Base-by-base conservation (phyloP, 2,113 vertebrate species). In the Paedocypris sp. region DNA sequence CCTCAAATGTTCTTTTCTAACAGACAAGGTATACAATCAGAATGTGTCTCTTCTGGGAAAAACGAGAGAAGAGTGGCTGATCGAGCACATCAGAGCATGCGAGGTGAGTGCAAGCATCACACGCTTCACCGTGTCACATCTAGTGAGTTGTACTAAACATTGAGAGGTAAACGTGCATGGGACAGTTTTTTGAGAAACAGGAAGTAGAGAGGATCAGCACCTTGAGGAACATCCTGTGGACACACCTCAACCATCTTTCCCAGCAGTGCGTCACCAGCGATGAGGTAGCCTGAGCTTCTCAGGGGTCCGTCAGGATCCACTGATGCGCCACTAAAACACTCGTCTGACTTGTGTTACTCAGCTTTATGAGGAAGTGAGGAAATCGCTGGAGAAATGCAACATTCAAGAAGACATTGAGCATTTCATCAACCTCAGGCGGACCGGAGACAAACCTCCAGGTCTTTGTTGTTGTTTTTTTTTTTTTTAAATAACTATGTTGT, bases 341-440 rank as follows among this genome's bases (percentile, higher is more conserved):
- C 3, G 3, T 5, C 33, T 22, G 12, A 38, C 8, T 4, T 60
- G 15, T 61, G 1, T 52, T 11, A 28, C 22, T 19, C 62, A 98
- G 94, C 87, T 91, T 48, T 90, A 92, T 0, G 95, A 98, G 76
- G 88, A 94, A 68, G 89, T 97, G 49, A 91, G 93, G 23, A 93
- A 82, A 74, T 90, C 85, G 20, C 79, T 98, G 64, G 93, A 98
- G 53, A 81, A 85, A 57, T 97, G 94, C 75, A 85, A 85, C 71
- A 85, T 97, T 28, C 86, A 90, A 71, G 91, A 90, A 59, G 94
- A 98, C 54, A 79, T 98, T 0, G 90, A 90, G 32, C 89, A 90
- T 78, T 97, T 96, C 29, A 76, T 96, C 36, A 89, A 88, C 70
- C 76, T 90, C 2, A 83, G 87, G 36, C 87, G 74, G 67, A 98